These are phyloP conservation scores for Platyscapa corneri DNA, from an alignment of 1,140 invertebrate genomes.

Conservation along the genomic window DNA sequence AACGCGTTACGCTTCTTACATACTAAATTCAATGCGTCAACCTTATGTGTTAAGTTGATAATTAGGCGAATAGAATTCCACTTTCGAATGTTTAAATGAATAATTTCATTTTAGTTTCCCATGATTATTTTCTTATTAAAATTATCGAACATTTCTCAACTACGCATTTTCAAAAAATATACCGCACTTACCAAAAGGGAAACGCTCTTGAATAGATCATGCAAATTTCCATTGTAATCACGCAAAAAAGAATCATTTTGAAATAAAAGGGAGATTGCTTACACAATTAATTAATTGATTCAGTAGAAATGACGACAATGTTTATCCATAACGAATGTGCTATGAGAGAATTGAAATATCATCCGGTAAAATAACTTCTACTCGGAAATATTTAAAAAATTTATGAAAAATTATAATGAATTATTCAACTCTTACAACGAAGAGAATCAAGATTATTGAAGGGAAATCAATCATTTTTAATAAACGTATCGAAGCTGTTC, in stretches of 20 bases:
- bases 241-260: conserved; percentile 12
- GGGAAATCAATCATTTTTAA: no score
- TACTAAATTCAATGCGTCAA: background rate
- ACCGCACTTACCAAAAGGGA: background rate
- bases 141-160: background rate
- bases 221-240: conserved; percentile 39
- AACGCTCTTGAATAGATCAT: conserved; percentile 31
- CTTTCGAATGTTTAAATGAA: background rate
- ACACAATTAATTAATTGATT: conserved; percentile 32
- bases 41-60: no score
- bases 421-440: background rate
- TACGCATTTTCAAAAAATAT: background rate
- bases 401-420: no score
- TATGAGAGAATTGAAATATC: background rate
- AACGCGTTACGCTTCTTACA: background rate
- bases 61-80: background rate
- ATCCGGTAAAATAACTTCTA: background rate
- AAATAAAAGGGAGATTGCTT: conserved; percentile 24
- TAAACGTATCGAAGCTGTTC: background rate
- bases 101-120: background rate
- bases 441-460: background rate
- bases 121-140: background rate
- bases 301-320: conserved; percentile 10
- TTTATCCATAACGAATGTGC: background rate
- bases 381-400: background rate